Evolutionary conservation across 2,797 vertebrate species (phyloP), one percentile per base, ranked within the genome.

Genomic region (Ataeniobius toweri): DNA sequence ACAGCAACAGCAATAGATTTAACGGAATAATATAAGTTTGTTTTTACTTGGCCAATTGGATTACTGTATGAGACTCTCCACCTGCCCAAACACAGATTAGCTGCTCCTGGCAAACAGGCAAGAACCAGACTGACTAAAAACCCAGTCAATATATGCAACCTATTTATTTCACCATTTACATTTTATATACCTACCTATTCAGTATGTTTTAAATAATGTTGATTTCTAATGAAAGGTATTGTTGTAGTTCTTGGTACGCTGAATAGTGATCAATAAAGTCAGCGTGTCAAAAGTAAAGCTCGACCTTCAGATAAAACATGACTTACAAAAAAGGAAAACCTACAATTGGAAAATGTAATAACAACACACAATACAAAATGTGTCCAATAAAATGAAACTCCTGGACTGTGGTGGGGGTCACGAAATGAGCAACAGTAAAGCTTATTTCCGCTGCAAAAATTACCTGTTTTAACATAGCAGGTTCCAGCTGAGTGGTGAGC

Each of bases 381-480:
- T 39, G 13, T 59, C 73, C 61, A 73, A 12, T 56, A 76, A 74
- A 63, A 61, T 69, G 56, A 69, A 36, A 73, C 1, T 13, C 71
- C 58, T 36, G 2, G 36, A 69, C 10, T 61, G 44, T 20, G 56
- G 26, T 9, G 56, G 70, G 67, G 48, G 51, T n/a, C 71, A 56
- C 39, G 2, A 71, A 51, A 44, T 50, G 58, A 80, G 79, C 61
- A 16, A 71, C 69, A 18, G 39, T 39, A 22, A 53, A 39, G 16
- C 53, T 63, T n/a, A 79, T 83, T 55, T 71, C 24, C 10, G 8
- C 48, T 76, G 26, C 71, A 68, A 24, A 82, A 82, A 73, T 58
- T n/a, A 59, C 58, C 68, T 44, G 36, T 73, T 82, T 79, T 72
- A 77, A 69, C 72, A 70, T 13, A 41, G 77, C 55, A 80, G 77